Percentiles rank a stretch among this genome's conserved stretches.
phyloP scores from a whole-genome alignment of 2,797 vertebrate species.

The Lacerta bilineata region DNA sequence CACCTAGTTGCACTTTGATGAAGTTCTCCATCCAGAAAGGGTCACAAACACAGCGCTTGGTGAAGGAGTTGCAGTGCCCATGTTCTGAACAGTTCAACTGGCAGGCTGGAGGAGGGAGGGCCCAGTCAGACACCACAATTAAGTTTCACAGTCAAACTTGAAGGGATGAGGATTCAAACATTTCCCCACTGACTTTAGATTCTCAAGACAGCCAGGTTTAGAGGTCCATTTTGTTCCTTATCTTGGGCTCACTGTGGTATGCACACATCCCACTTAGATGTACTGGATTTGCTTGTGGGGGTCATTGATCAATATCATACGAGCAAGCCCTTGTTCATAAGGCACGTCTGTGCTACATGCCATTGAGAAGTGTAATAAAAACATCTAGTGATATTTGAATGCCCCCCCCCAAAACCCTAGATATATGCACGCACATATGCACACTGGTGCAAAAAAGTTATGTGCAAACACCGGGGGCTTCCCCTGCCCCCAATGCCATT shows the following conservation, averaged over 20 bases:
- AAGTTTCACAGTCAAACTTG: not conserved
- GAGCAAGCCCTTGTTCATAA: too few relatives aligned
- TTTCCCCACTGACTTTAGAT: too few relatives aligned
- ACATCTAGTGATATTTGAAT: too few relatives aligned
- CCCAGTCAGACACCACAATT: not conserved
- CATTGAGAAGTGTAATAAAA: too few relatives aligned
- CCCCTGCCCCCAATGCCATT: too few relatives aligned
- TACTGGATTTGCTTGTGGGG: not conserved
- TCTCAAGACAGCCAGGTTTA: not conserved
- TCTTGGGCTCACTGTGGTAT: not conserved
- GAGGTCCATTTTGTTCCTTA: not conserved
- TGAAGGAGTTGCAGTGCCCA: slow-evolving; percentile 94
- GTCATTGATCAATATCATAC: not conserved
- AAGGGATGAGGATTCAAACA: not conserved
- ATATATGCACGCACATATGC: too few relatives aligned
- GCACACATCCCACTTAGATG: too few relatives aligned
- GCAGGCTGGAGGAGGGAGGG: slow-evolving; percentile 83
- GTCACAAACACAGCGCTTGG: slow-evolving; percentile 93
- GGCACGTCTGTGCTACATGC: too few relatives aligned
- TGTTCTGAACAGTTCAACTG: slow-evolving; percentile 97
- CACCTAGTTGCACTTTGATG: slow-evolving; percentile 89
- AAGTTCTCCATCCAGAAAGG: slow-evolving; percentile 99
- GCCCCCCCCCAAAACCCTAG: too few relatives aligned
- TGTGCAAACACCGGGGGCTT: too few relatives aligned
- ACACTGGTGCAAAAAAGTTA: too few relatives aligned